Evolutionary conservation across 2,888 invertebrate genomes (phyloP).

Genomic region (Brenthis ino): DNA sequence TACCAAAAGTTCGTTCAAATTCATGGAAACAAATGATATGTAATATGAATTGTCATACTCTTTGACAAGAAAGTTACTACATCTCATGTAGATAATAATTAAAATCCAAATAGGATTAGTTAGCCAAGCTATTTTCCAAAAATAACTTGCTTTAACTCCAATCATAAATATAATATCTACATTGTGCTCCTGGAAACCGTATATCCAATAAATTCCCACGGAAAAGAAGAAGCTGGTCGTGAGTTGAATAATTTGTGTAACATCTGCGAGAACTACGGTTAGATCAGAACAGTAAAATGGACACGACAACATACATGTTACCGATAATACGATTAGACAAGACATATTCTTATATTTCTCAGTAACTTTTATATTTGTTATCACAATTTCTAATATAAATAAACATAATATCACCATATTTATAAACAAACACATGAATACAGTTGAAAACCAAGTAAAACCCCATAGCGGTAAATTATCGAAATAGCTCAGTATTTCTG

Average conservation of each 20-base stretch:
- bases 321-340: conserved; percentile 47
- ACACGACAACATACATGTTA: conserved; percentile 51
- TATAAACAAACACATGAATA: conserved; percentile 57
- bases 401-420: conserved; percentile 62
- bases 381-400: conserved; percentile 55
- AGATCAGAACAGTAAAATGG: conserved; percentile 70
- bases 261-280: conserved; percentile 54
- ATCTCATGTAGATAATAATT: conserved; percentile 50
- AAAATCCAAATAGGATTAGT: conserved; percentile 59
- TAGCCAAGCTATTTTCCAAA: conserved; percentile 66
- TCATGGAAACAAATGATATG: conserved; percentile 44
- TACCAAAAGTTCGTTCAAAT: conserved; percentile 51
- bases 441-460: conserved; percentile 63
- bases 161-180: conserved; percentile 75
- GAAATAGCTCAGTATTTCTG: conserved; percentile 67
- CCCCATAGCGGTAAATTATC: conserved; percentile 59
- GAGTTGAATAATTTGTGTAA: conserved; percentile 60
- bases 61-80: conserved; percentile 41
- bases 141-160: conserved; percentile 68
- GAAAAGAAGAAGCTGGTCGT: conserved; percentile 61
- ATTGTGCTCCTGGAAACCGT: conserved; percentile 64
- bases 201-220: conserved; percentile 67
- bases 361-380: conserved; percentile 43
- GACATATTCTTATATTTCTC: conserved; percentile 48
- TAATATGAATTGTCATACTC: conserved; percentile 49